Conservation (phyloP, 2,888 invertebrate species). For the Macrophya alboannulata region DNA sequence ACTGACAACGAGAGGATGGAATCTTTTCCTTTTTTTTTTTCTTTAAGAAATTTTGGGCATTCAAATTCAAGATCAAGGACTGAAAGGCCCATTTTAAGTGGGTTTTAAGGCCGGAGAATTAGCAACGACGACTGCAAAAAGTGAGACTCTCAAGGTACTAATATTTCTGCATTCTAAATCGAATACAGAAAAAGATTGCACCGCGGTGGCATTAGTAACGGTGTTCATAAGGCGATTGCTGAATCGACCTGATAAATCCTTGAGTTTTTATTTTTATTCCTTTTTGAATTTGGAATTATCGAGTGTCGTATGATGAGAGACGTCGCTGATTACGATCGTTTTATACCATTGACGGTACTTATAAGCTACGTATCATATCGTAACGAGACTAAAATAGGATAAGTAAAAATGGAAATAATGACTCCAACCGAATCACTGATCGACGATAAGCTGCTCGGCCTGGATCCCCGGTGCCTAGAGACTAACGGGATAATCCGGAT, state of each 20-base stretch:
- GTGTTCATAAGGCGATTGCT: neutral
- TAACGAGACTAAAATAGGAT: neutral
- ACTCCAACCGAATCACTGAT: conserved; percentile 26
- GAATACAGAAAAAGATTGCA: conserved; percentile 5
- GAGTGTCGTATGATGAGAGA: neutral
- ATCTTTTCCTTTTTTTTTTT: neutral
- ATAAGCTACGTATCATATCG: neutral
- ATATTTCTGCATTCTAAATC: neutral
- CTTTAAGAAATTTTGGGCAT: too few species aligned
- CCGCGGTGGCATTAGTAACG: neutral
- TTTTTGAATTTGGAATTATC: neutral
- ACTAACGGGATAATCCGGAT: conserved; percentile 55
- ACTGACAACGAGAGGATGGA: too few species aligned
- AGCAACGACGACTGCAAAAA: neutral
- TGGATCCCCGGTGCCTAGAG: conserved; percentile 46
- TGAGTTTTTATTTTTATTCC: neutral
- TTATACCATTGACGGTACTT: too few species aligned
- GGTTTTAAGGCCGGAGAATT: conserved; percentile 33
- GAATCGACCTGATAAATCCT: neutral
- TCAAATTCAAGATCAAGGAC: neutral
- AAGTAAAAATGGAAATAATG: conserved; percentile 9
- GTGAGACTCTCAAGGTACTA: neutral
- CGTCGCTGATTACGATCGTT: too few species aligned
- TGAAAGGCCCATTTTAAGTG: neutral
- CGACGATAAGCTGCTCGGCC: conserved; percentile 49